Evolutionary conservation across 2,888 invertebrate genomes (phyloP), one percentile per base, ranked within the genome.

Genomic region (Limenitis camilla): DNA sequence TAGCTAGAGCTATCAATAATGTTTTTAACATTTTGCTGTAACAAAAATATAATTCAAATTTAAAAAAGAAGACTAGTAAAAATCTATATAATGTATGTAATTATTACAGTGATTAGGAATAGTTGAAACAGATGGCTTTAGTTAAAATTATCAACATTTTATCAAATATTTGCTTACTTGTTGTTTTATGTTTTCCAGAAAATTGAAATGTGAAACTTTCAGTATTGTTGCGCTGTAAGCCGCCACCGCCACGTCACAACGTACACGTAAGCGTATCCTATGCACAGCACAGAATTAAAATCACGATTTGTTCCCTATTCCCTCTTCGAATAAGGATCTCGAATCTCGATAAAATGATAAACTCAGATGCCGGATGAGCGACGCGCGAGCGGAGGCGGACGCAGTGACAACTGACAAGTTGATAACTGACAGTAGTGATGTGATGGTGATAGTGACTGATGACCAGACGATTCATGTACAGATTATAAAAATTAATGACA

Each of bases 211-310:
- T 19, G 19, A 19, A 19, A 19, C 19, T n/a, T n/a, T n/a, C n/a
- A n/a, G n/a, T n/a, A n/a, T n/a, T n/a, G n/a, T n/a, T n/a, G n/a
- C n/a, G n/a, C n/a, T n/a, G n/a, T n/a, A n/a, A 45, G 32, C 47
- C 50, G 27, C 43, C 35, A 44, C 1, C 47, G 81, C 82, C 84
- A 84, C 83, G 83, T 83, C 83, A 81, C 74, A 65, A 62, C 52
- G 63, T 66, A 65, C 75, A 81, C 82, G 79, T 78, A 70, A 65
- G 69, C 72, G 46, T 35, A 39, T 40, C 51, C 75, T 71, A 66
- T 61, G 72, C 78, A 75, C 77, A 68, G 69, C 78, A 75, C 77
- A 68, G 69, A 69, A 67, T 66, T 69, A 64, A 66, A 72, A 68
- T 59, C 53, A 57, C 40, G 49, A 50, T 55, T 45, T 43, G 56